phyloP scores from a whole-genome alignment of 2,888 invertebrate species.

The Hesperia comma region DNA sequence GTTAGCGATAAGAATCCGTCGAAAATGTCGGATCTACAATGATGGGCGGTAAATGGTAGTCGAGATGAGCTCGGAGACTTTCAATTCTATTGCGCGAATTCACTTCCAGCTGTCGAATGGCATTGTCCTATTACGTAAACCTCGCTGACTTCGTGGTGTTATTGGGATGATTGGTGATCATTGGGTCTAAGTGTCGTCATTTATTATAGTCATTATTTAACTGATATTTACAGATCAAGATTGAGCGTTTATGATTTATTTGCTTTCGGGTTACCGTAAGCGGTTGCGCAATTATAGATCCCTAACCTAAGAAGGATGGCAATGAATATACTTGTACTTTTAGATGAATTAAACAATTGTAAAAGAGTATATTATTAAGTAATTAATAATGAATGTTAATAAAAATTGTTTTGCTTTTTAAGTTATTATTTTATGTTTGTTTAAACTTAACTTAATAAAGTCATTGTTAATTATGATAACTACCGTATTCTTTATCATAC shows the following conservation, averaged over 20 bases:
- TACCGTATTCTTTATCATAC: no score
- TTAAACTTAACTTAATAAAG: no score
- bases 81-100: constrained; percentile 42
- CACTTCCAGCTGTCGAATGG: constrained; percentile 19
- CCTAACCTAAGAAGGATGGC: no score
- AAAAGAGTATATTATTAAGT: no score
- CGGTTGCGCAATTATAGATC: neutral
- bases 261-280: neutral
- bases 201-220: neutral
- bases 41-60: constrained; percentile 45
- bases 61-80: constrained; percentile 48
- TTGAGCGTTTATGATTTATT: neutral
- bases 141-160: constrained; percentile 4
- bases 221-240: neutral
- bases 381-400: no score
- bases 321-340: no score
- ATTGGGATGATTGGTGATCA: constrained; percentile 4
- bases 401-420: no score
- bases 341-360: no score
- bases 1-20: constrained; percentile 68
- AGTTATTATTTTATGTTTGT: no score
- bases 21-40: constrained; percentile 53
- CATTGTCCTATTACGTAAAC: constrained; percentile 35
- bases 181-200: neutral
- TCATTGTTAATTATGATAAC: no score